Evolutionary conservation across 2,113 vertebrate species (phyloP), one percentile per base, ranked within the genome.

Genomic region (Sigmodon hispidus): DNA sequence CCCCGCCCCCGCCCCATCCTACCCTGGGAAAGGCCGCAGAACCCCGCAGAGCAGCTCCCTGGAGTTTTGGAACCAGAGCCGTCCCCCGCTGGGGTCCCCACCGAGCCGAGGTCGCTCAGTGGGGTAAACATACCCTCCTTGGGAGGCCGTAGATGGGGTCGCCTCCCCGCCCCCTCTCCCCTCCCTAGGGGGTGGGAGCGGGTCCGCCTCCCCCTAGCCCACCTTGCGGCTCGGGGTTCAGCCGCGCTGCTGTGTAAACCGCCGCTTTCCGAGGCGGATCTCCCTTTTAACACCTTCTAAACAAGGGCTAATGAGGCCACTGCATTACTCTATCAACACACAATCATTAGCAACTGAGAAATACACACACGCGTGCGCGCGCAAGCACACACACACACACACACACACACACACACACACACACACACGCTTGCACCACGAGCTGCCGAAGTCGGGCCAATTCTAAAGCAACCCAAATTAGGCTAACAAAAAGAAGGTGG

Each of bases 241-340:
- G 94, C 83, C 67, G 0, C 2, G 95, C 91, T 50, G 97, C 79
- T 6, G 83, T 43, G 91, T 96, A 97, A 96, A 97, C 93, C 89
- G 75, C 87, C 4, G 96, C 98, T 98, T 98, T 98, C 97, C 96
- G 93, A 98, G 97, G 97, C 98, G 98, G 98, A 98, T 98, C 97
- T 96, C 94, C 98, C 98, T 98, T 98, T 98, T 98, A 98, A 98
- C 98, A 98, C 98, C 98, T 99, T 97, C 98, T 97, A 98, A 99
- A 98, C 98, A 99, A 99, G 98, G 98, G 98, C 98, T 98, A 98
- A 98, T 98, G 98, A 97, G 98, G 98, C 98, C 98, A 98, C 97
- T 86, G 98, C 97, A 94, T 98, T 96, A 97, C 97, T 98, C 97
- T 98, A 98, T 98, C 98, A 99, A 98, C 98, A 98, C 97, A 98